phyloP scores from a whole-genome alignment of 1,140 invertebrate genomes.

The Acromyrmex heyeri region DNA sequence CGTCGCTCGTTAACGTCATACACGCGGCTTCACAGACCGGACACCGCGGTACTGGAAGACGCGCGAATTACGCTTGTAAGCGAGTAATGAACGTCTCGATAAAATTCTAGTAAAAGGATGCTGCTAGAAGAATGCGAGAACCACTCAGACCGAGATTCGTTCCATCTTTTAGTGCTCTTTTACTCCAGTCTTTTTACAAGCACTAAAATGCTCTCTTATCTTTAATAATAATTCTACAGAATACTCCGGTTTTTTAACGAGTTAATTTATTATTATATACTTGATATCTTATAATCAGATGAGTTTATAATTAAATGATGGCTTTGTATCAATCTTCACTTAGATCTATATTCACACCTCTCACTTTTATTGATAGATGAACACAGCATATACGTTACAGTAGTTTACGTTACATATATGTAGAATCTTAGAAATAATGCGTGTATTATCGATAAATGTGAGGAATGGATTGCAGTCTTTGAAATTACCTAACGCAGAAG shows the following conservation, averaged over 20 bases:
- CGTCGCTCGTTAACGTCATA: conserved; percentile 77
- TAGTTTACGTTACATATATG: no score
- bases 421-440: no score
- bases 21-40: conserved; percentile 17
- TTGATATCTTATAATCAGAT: background rate
- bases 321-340: background rate
- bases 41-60: background rate
- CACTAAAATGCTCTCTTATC: background rate
- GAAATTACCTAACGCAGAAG: background rate
- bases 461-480: background rate
- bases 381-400: no score
- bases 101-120: conserved; percentile 28
- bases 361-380: no score
- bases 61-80: conserved; percentile 28
- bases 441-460: no score
- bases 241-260: background rate
- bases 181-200: background rate
- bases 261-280: background rate
- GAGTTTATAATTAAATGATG: background rate
- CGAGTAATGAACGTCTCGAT: conserved; percentile 36
- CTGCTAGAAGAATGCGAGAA: background rate
- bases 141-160: background rate
- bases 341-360: no score
- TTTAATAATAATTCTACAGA: background rate
- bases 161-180: background rate